Evolutionary conservation across 1,140 invertebrate species (phyloP), one percentile per base, ranked within the genome.

Genomic region (Philaenus spumarius): DNA sequence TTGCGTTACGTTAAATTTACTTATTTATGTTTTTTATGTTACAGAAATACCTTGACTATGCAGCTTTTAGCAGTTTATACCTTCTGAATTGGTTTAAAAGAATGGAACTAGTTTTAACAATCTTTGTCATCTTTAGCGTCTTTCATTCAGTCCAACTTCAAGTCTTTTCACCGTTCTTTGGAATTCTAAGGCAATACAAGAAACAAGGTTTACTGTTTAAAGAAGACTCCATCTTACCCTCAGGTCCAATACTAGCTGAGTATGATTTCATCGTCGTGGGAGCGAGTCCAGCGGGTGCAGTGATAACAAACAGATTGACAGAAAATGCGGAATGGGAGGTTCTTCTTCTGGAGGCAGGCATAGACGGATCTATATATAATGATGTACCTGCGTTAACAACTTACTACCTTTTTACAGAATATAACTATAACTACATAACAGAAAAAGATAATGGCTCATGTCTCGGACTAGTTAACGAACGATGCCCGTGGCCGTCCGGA

Each of bases 361-460:
- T 78, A 1, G 79, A 82, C 48, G 86, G 88, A 64, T 82, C 82
- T 19, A 74, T 63, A 2, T 12, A 51, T 6, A 60, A 55, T 7
- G 51, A 59, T 11, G 26, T 62, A 0, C 46, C 64, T 1, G 54
- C 45, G 2, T 54, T 61, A 9, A 56, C 61, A 9, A 62, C 62
- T n/a, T 75, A 78, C 51, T 75, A 81, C 55, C 78, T 79, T 61
- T 61, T 71, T 58, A 82, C 80, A 0, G 68, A 73, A 30, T 72
- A 76, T 15, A 80, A 89, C 65, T 90, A 87, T 87, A 75, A 78
- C 50, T 89, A 84, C 67, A 66, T 70, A n/a, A 87, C 86, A 1
- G 64, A 66, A 52, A 46, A 22, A 3, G 43, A 60, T 24, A 42
- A 43, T 2, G 24, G 75, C 50, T 80, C 78, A 22, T 84, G 83